phyloP scores from a whole-genome alignment of 1,140 invertebrate genomes.

The Drosophila pruinosa region DNA sequence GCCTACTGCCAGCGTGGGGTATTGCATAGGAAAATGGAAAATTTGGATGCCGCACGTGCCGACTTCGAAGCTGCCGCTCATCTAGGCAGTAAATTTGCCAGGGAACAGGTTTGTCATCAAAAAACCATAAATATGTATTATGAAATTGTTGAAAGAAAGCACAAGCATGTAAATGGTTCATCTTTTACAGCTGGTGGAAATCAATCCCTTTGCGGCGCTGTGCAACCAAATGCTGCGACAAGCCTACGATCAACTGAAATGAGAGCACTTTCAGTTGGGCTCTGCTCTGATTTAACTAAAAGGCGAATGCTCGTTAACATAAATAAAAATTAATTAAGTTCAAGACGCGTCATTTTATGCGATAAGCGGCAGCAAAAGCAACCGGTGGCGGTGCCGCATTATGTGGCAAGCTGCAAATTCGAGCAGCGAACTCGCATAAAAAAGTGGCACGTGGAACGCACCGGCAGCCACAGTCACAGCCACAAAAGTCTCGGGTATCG shows the following conservation, averaged over 20 bases:
- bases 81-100: constrained; percentile 91
- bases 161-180: constrained; percentile 26
- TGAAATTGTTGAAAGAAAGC: neutral
- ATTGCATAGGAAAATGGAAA: constrained; percentile 85
- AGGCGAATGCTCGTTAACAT: constrained; percentile 59
- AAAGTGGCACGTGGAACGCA: constrained; percentile 66
- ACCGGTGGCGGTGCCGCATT: constrained; percentile 37
- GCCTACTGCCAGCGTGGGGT: constrained; percentile 91
- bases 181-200: constrained; percentile 86
- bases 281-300: constrained; percentile 65
- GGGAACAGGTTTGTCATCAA: constrained; percentile 85
- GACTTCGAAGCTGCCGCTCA: constrained; percentile 90
- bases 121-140: no score
- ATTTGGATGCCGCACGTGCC: constrained; percentile 85
- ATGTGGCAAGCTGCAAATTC: constrained; percentile 72
- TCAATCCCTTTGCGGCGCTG: constrained; percentile 93
- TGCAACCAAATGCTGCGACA: constrained; percentile 96
- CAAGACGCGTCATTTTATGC: constrained; percentile 59
- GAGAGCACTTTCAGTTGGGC: constrained; percentile 12
- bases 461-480: neutral
- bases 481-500: constrained; percentile 20
- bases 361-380: constrained; percentile 44
- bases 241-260: constrained; percentile 81
- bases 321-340: constrained; percentile 79
- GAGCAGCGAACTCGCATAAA: constrained; percentile 21